Evolutionary conservation across 2,888 invertebrate species (phyloP).

Genomic region (Venustoraphidia nigricollis): DNA sequence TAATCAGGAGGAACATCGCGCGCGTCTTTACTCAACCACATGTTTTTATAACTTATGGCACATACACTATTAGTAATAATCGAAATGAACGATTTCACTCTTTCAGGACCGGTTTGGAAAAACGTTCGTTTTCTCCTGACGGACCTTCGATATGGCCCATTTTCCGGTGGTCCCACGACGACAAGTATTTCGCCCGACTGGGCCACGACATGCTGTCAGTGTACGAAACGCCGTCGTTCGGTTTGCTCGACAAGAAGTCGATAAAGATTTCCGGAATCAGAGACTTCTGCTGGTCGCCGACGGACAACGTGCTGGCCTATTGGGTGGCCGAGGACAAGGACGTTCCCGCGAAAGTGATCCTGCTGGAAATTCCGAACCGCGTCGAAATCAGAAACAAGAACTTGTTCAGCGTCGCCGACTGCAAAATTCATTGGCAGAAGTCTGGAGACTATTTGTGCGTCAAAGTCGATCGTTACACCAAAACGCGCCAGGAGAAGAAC

Average conservation of each 20-base stretch:
- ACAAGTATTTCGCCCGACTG: slow-evolving; percentile 84
- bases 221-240: slow-evolving; percentile 94
- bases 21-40: no score
- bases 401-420: slow-evolving; percentile 94
- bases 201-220: slow-evolving; percentile 75
- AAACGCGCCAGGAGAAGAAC: slow-evolving; percentile 86
- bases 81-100: slow-evolving; percentile 2
- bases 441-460: slow-evolving; percentile 95
- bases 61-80: no score
- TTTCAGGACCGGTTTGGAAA: slow-evolving; percentile 70
- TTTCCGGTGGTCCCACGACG: slow-evolving; percentile 95
- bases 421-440: slow-evolving; percentile 98
- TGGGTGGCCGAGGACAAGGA: slow-evolving; percentile 98
- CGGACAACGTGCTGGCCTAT: slow-evolving; percentile 89
- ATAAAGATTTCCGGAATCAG: slow-evolving; percentile 79
- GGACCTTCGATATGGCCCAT: slow-evolving; percentile 80
- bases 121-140: slow-evolving; percentile 77
- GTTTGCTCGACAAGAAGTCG: slow-evolving; percentile 84
- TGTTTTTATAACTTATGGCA: no score
- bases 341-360: slow-evolving; percentile 86
- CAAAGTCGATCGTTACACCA: slow-evolving; percentile 77
- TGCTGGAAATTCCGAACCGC: slow-evolving; percentile 83
- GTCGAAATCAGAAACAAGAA: slow-evolving; percentile 85
- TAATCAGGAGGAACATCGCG: no score
- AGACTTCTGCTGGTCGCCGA: slow-evolving; percentile 97